Percentiles rank a stretch among this genome's conserved stretches.
Conservation (phyloP, 1,140 invertebrate species). For the Lordiphosa stackelbergi region DNA sequence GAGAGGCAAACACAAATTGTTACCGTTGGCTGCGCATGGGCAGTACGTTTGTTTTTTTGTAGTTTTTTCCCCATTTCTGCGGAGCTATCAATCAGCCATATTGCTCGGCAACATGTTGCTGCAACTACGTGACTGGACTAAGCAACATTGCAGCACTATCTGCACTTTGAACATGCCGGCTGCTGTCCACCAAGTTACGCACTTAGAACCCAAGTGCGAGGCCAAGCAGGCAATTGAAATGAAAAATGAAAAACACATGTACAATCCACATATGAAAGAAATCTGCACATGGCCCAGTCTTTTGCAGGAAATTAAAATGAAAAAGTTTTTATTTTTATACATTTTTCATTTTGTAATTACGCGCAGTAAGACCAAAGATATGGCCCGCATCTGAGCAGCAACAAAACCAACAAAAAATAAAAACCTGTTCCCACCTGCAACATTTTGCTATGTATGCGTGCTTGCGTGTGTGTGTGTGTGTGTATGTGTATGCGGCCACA, state of each 20-base stretch:
- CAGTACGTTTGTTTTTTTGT: background rate
- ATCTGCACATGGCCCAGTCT: slow-evolving; percentile 12
- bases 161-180: slow-evolving; percentile 43
- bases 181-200: slow-evolving; percentile 9
- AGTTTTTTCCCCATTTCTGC: background rate
- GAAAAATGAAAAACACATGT: slow-evolving; percentile 27
- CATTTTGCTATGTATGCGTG: slow-evolving; percentile 31
- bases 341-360: slow-evolving; percentile 57
- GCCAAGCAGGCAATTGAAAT: slow-evolving; percentile 17
- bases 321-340: slow-evolving; percentile 11
- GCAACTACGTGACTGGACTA: slow-evolving; percentile 57
- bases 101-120: slow-evolving; percentile 55
- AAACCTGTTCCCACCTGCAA: slow-evolving; percentile 74
- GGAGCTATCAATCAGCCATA: slow-evolving; percentile 56
- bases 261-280: background rate
- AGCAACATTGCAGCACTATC: slow-evolving; percentile 20
- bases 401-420: slow-evolving; percentile 10
- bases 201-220: slow-evolving; percentile 26
- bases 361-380: slow-evolving; percentile 61
- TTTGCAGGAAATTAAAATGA: slow-evolving; percentile 22
- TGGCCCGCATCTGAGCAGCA: slow-evolving; percentile 50
- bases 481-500: slow-evolving; percentile 50
- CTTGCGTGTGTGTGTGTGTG: slow-evolving; percentile 27
- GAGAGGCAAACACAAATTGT: slow-evolving; percentile 33
- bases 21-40: slow-evolving; percentile 22